phyloP scores from a whole-genome alignment of 2,113 vertebrate genomes.

The Festucalex cinctus region DNA sequence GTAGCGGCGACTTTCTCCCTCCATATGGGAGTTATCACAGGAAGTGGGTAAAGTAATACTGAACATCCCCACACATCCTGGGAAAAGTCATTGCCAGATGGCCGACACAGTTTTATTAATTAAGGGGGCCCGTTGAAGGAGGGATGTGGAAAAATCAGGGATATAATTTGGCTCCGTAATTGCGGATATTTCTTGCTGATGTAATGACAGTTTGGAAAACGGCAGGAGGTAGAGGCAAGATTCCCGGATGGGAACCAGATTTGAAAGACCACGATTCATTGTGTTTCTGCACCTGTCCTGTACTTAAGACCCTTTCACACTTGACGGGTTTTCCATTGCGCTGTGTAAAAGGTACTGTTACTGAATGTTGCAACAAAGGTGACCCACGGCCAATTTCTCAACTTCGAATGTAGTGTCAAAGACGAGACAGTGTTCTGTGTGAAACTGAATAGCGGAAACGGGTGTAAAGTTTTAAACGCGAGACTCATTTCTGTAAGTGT shows the following conservation, averaged over 20 bases:
- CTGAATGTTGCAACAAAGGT: neutral
- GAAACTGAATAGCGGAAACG: neutral
- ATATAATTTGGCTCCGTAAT: constrained; percentile 63
- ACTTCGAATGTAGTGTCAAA: neutral
- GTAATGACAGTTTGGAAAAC: constrained; percentile 55
- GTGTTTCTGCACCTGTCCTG: neutral
- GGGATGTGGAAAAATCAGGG: constrained; percentile 59
- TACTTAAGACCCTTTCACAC: neutral
- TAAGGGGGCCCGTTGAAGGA: constrained; percentile 43
- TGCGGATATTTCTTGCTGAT: constrained; percentile 56
- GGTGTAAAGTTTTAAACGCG: neutral
- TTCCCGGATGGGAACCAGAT: neutral
- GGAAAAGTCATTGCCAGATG: constrained; percentile 70
- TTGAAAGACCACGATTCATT: neutral
- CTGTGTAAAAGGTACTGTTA: neutral
- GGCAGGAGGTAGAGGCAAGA: constrained; percentile 18
- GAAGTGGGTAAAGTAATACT: constrained; percentile 56
- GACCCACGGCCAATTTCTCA: neutral
- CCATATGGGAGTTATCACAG: constrained; percentile 68
- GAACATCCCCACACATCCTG: constrained; percentile 54
- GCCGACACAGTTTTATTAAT: constrained; percentile 64
- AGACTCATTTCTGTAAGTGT: neutral
- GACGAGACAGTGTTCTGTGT: neutral
- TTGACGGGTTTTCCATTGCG: neutral
- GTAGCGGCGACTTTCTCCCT: constrained; percentile 30